These are phyloP conservation scores for Lottia gigantea DNA, from an alignment of 2,888 invertebrate genomes.

Conservation along the genomic window DNA sequence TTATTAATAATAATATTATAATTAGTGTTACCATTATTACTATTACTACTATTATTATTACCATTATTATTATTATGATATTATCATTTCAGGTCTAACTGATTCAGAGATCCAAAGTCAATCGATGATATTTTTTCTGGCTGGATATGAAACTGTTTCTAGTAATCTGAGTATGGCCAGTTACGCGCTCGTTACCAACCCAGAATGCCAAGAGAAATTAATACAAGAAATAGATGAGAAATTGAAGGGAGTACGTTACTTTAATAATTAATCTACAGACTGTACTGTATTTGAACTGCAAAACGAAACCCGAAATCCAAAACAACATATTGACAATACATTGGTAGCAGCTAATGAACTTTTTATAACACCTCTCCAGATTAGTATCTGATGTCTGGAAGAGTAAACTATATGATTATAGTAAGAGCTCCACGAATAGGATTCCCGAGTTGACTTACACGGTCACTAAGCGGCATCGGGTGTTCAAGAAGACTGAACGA, in stretches of 20 bases:
- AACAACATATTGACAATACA: no score
- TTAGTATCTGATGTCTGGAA: no score
- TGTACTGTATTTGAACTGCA: no score
- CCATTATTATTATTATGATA: not conserved
- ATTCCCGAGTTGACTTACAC: no score
- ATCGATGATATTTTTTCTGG: slow-evolving; percentile 48
- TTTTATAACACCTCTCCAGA: no score
- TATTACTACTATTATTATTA: not conserved
- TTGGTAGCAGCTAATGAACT: no score
- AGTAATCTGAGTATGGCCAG: slow-evolving; percentile 38
- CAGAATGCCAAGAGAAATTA: slow-evolving; percentile 44
- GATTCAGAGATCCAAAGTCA: slow-evolving; percentile 45
- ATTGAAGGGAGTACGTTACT: slow-evolving; percentile 22
- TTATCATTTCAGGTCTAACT: slow-evolving; percentile 32
- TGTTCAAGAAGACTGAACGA: no score
- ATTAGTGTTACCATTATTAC: not conserved
- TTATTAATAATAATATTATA: no score
- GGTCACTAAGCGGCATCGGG: no score
- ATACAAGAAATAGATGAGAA: slow-evolving; percentile 30
- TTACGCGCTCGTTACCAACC: slow-evolving; percentile 40
- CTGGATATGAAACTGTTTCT: slow-evolving; percentile 54
- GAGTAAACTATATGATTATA: no score
- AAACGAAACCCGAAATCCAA: no score
- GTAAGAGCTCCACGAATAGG: no score
- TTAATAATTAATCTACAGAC: not conserved